Base-by-base conservation (phyloP, 2,113 vertebrate species). In the Hippocampus barbouri region DNA sequence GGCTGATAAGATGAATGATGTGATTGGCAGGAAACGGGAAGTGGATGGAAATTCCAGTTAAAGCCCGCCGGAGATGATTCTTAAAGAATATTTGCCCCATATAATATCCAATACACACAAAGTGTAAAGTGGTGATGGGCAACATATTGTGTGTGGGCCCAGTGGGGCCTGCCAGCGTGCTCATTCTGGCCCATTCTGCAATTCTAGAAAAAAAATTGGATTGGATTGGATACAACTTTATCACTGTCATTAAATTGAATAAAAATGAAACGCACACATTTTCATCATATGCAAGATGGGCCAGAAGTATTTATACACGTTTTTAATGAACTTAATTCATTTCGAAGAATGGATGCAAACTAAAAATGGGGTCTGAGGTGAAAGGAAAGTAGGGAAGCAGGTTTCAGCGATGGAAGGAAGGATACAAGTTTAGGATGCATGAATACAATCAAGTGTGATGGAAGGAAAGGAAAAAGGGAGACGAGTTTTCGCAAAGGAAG, bases 1-100 rank as follows among this genome's bases (percentile, higher is more conserved):
- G 68, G 56, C 25, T 69, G 11, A 27, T 70, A 56, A 66, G 62
- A 74, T 73, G 64, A 66, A 61, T 72, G 71, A 34, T 3, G 45
- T 41, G 69, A 78, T 43, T 64, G 41, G 65, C 49, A 68, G 60
- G 8, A 14, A 57, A 14, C 12, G 60, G 62, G 54, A 41, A 11
- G 56, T 43, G 30, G 43, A 16, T 68, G 41, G 14, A 54, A 40
- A 66, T 47, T 66, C 64, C 64, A 20, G 2, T 66, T 23, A 43
- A 64, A 57, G 12, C 21, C 66, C 20, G n/a, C 0, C n/a, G 40
- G 30, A 2, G 18, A 68, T 45, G 0, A 49, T 23, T 66, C 9
- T 9, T 25, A 2, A 47, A 27, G 23, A 45, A 47, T 15, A 45
- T 20, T 34, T n/a, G 62, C 4, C 10, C 56, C 25, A 27, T 59